Evolutionary conservation across 2,797 vertebrate genomes (phyloP).

Genomic region (Channa striata): DNA sequence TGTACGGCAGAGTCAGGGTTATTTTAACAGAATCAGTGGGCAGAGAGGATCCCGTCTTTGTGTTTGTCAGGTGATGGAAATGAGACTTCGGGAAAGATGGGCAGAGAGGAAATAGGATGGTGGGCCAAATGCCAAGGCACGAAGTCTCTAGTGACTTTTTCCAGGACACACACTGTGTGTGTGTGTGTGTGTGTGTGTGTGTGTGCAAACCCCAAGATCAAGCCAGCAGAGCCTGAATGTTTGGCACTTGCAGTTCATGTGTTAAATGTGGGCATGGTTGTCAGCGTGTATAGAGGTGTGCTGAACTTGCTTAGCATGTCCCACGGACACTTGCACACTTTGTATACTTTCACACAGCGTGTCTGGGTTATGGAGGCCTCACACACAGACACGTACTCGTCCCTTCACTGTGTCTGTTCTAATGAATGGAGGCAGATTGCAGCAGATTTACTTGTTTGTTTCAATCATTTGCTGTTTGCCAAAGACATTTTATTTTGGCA

Average conservation of each 20-base stretch:
- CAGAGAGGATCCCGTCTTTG: slow-evolving; percentile 57
- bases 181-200: slow-evolving; percentile 33
- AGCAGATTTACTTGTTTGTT: background rate
- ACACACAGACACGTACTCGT: slow-evolving; percentile 32
- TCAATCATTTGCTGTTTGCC: background rate
- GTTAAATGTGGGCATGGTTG: slow-evolving; percentile 82
- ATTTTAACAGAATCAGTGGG: slow-evolving; percentile 66
- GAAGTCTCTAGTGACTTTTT: slow-evolving; percentile 74
- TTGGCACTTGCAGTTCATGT: slow-evolving; percentile 79
- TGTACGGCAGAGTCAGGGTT: slow-evolving; percentile 55
- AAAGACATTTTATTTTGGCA: too few species aligned
- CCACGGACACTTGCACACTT: slow-evolving; percentile 77
- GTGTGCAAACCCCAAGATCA: slow-evolving; percentile 65
- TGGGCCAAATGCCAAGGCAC: slow-evolving; percentile 76
- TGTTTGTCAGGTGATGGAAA: slow-evolving; percentile 79
- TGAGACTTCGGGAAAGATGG: slow-evolving; percentile 72
- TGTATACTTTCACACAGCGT: slow-evolving; percentile 76
- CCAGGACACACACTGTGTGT: slow-evolving; percentile 44
- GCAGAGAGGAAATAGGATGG: slow-evolving; percentile 69
- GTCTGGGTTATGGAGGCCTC: slow-evolving; percentile 56
- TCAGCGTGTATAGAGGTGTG: slow-evolving; percentile 79
- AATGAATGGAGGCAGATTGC: slow-evolving; percentile 4
- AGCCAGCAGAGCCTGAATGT: slow-evolving; percentile 76
- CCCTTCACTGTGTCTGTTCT: slow-evolving; percentile 15
- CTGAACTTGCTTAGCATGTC: slow-evolving; percentile 80